Evolutionary conservation across 2,797 vertebrate species (phyloP), one percentile per base, ranked within the genome.

Genomic region (Rhinella marina): DNA sequence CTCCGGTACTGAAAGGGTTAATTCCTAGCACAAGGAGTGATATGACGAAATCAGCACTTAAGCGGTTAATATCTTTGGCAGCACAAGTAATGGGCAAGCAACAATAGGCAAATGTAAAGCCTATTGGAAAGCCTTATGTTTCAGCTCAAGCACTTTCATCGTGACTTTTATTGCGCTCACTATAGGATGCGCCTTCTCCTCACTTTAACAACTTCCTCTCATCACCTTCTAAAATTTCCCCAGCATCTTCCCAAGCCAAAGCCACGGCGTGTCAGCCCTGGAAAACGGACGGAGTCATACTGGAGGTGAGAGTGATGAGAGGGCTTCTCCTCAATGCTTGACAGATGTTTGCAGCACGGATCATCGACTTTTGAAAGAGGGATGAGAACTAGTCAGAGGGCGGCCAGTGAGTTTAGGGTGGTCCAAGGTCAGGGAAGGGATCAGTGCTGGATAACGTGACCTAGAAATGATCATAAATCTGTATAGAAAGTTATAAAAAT

Each of bases 171-270:
- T 27, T 73, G 25, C 32, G 21, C 66, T 29, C 66, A 4, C 27
- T 41, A 56, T 59, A 84, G 66, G 27, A 80, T 84, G 70, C 12
- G 10, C 56, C 57, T 75, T 84, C 66, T 75, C 54, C 56, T 72
- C 48, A n/a, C 62, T 84, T 84, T 84, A 73, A 84, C 66, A 32
- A 72, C 82, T 72, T 84, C 82, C 52, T 84, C 82, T 84, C 82
- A 84, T 84, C 82, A 41, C 66, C 66, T 72, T 23, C 82, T 84
- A 72, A 82, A 82, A 82, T 82, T 68, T 82, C 81, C 13, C 61
- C 81, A 82, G 61, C 64, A 52, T 82, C 62, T 17, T 84, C 66
- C 29, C 7, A 29, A 57, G 82, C 82, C 48, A 84, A 73, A 72
- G 25, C 14, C 57, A 57, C 82, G 29, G 25, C 54, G 32, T 72